Conservation (phyloP, 1,140 invertebrate species). For the Melitaea cinxia region DNA sequence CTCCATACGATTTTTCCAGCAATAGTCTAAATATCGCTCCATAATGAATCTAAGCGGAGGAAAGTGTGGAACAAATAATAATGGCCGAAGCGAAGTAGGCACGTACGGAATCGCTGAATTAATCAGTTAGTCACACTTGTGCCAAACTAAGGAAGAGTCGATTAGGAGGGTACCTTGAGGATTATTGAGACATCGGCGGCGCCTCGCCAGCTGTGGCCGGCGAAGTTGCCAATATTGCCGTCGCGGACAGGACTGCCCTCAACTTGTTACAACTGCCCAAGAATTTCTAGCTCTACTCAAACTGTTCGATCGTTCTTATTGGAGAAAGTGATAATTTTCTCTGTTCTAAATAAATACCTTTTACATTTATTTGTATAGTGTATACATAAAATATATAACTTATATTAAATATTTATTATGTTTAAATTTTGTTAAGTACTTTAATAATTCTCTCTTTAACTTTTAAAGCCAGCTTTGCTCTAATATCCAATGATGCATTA, state of each 20-base stretch:
- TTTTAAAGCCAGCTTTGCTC: no score
- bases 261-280: constrained; percentile 77
- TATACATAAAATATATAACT: background rate
- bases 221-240: constrained; percentile 72
- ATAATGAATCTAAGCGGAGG: constrained; percentile 56
- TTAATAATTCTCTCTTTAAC: no score
- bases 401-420: no score
- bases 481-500: no score
- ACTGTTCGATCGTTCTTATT: constrained; percentile 66
- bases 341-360: background rate
- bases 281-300: constrained; percentile 62
- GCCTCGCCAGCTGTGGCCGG: constrained; percentile 68
- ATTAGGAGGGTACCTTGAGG: constrained; percentile 77
- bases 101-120: constrained; percentile 74
- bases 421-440: no score
- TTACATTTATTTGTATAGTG: background rate
- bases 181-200: constrained; percentile 78
- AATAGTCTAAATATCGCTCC: constrained; percentile 72
- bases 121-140: constrained; percentile 81
- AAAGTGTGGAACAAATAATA: constrained; percentile 67
- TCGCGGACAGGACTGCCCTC: constrained; percentile 57
- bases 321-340: constrained; percentile 10
- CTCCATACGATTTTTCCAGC: constrained; percentile 48
- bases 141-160: constrained; percentile 74
- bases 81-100: constrained; percentile 57